Evolutionary conservation across 2,888 invertebrate genomes (phyloP).

Genomic region (Aporophyla nigra): DNA sequence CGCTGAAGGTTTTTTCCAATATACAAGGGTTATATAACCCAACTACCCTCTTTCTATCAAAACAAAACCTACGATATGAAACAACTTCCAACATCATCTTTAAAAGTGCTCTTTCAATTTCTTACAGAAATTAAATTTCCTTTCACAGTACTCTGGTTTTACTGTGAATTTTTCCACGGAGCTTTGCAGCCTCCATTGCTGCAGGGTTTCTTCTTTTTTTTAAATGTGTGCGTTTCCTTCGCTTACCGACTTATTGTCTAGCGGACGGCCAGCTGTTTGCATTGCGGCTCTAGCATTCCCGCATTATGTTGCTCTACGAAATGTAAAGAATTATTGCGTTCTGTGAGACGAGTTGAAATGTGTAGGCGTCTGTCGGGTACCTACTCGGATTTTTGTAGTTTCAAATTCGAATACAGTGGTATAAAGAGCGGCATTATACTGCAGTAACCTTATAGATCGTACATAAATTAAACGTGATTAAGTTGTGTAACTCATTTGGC

Average conservation of each 20-base stretch:
- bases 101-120: conserved; percentile 33
- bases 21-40: too few relatives aligned
- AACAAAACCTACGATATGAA: neutral
- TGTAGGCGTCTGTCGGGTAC: conserved; percentile 13
- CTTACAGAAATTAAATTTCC: conserved; percentile 36
- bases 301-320: conserved; percentile 62
- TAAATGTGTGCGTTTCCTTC: conserved; percentile 71
- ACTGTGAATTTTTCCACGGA: conserved; percentile 56
- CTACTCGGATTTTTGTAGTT: conserved; percentile 2
- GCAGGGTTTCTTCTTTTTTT: conserved; percentile 44
- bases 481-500: neutral
- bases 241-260: conserved; percentile 76
- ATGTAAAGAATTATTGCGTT: conserved; percentile 50
- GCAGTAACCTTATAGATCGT: neutral
- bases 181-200: conserved; percentile 33
- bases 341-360: conserved; percentile 33
- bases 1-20: neutral
- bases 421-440: conserved; percentile 12
- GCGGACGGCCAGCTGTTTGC: conserved; percentile 77
- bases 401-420: conserved; percentile 13
- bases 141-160: conserved; percentile 48
- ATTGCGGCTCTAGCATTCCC: conserved; percentile 76
- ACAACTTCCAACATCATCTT: conserved; percentile 1
- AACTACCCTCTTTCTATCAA: neutral
- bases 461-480: neutral